A percentile compares a stretch with the other conserved stretches of the same genome.
Evolutionary conservation across 2,113 vertebrate species (phyloP).

Genomic region (Sebastes schlegelii): DNA sequence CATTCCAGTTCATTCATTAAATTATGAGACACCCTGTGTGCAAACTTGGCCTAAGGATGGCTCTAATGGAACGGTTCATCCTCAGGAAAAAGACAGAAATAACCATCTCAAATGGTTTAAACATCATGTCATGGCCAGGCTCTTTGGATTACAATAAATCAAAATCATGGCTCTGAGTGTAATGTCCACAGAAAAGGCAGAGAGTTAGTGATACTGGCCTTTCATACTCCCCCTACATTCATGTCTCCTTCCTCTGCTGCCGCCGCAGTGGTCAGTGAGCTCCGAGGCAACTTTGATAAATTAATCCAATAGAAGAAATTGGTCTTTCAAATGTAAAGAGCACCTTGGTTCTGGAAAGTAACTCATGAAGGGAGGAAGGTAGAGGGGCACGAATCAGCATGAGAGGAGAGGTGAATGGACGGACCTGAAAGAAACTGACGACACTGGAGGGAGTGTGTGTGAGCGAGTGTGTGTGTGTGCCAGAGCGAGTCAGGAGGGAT

Average conservation of each 20-base stretch:
- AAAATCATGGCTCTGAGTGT: conserved; percentile 19
- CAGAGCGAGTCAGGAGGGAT: background rate
- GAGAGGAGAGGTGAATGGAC: conserved; percentile 51
- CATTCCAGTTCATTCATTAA: background rate
- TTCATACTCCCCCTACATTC: conserved; percentile 30
- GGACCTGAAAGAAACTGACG: conserved; percentile 43
- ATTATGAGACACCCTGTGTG: background rate
- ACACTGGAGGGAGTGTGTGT: background rate
- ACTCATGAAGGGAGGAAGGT: conserved; percentile 43
- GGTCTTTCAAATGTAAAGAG: conserved; percentile 73
- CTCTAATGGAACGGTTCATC: background rate
- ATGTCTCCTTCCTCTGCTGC: conserved; percentile 33
- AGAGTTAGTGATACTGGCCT: conserved; percentile 24
- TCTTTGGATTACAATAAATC: conserved; percentile 19
- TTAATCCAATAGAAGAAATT: conserved; percentile 68
- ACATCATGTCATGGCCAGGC: background rate
- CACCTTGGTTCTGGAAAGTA: conserved; percentile 63
- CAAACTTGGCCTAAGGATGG: background rate
- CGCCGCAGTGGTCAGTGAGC: conserved; percentile 49
- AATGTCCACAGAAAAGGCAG: conserved; percentile 35
- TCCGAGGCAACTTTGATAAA: conserved; percentile 67
- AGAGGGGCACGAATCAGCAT: conserved; percentile 42
- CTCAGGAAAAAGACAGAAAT: background rate
- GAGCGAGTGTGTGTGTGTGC: conserved; percentile 1
- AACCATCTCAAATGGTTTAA: conserved; percentile 23